Conservation (phyloP, 2,888 invertebrate species). For the Odontocolon sp. region DNA sequence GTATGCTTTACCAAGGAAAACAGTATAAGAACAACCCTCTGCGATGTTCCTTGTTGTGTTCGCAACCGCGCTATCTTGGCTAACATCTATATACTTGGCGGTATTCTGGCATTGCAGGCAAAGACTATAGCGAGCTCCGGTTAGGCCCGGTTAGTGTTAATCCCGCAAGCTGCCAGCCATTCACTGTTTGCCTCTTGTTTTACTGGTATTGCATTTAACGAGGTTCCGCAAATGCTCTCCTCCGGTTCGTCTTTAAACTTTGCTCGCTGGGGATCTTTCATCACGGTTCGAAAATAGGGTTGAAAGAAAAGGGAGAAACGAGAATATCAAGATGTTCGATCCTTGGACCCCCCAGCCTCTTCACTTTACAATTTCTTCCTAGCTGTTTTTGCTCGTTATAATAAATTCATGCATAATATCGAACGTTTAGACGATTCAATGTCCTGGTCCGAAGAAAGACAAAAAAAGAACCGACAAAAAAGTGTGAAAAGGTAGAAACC, state of each 20-base stretch:
- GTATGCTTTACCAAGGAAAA: constrained; percentile 57
- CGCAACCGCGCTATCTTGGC: constrained; percentile 70
- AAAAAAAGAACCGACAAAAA: constrained; percentile 3
- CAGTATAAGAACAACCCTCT: background rate
- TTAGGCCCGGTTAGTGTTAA: constrained; percentile 43
- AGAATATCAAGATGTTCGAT: too few species aligned
- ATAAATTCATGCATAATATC: too few species aligned
- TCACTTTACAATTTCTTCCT: too few species aligned
- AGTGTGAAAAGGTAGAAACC: background rate
- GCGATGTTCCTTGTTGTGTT: constrained; percentile 66
- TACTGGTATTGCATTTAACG: constrained; percentile 78
- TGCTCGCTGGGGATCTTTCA: constrained; percentile 28
- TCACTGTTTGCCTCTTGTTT: constrained; percentile 76
- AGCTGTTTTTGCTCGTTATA: too few species aligned
- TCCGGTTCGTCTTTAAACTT: background rate
- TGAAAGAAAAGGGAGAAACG: constrained; percentile 7
- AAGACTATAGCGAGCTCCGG: constrained; percentile 10
- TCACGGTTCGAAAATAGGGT: constrained; percentile 6
- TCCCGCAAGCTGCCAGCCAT: constrained; percentile 61
- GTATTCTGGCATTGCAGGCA: constrained; percentile 3
- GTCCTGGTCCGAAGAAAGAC: background rate
- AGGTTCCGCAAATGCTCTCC: constrained; percentile 66
- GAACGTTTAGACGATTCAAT: too few species aligned
- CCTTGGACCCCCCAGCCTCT: constrained; percentile 26
- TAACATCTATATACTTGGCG: constrained; percentile 63